A percentile compares a stretch with the other conserved stretches of the same genome.
These are phyloP conservation scores for Cottoperca gobio DNA, from an alignment of 2,797 vertebrate species.

Conservation along the genomic window DNA sequence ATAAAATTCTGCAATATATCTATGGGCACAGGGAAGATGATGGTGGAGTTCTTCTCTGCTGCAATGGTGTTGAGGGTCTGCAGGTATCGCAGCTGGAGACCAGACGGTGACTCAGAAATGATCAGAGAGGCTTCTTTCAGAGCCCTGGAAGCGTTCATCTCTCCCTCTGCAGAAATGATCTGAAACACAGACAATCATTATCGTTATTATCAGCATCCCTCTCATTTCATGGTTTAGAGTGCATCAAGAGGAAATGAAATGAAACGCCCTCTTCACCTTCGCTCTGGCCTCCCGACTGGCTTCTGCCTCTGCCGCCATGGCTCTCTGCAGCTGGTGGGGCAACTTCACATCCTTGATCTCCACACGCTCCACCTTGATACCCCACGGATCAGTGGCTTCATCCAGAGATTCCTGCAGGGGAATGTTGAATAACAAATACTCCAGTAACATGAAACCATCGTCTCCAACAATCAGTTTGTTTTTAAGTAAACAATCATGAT, in stretches of 20 bases:
- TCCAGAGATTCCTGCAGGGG: conserved; percentile 77
- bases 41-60: conserved; percentile 86
- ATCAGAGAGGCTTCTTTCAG: conserved; percentile 86
- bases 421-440: background rate
- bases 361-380: conserved; percentile 87
- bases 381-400: conserved; percentile 83
- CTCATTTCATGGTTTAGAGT: background rate
- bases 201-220: background rate
- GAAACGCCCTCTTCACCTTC: conserved; percentile 71
- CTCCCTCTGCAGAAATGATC: conserved; percentile 86
- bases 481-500: background rate
- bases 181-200: conserved; percentile 48
- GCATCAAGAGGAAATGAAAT: background rate
- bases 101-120: conserved; percentile 83
- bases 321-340: conserved; percentile 84
- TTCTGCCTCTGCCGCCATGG: conserved; percentile 87
- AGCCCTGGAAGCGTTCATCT: conserved; percentile 85
- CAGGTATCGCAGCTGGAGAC: conserved; percentile 85
- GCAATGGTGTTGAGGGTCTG: conserved; percentile 85
- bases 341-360: conserved; percentile 87
- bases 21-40: conserved; percentile 86
- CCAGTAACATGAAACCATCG: background rate
- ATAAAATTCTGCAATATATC: conserved; percentile 79
- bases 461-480: background rate
- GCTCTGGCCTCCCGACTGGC: conserved; percentile 84